phyloP scores from a whole-genome alignment of 2,888 invertebrate genomes.

The Cephonodes hylas region DNA sequence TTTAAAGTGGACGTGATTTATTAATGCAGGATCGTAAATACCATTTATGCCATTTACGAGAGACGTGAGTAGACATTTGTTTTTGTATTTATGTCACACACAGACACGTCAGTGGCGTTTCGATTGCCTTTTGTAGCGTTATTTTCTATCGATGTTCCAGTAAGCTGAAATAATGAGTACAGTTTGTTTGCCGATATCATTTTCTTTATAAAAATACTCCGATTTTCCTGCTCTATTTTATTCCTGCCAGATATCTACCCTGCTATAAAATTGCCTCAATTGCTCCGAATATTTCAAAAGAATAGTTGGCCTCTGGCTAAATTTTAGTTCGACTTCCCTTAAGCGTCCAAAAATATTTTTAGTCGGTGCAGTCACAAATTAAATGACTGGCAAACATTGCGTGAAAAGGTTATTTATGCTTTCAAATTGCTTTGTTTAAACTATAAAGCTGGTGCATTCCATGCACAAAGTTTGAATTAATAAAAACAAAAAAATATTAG shows the following conservation, averaged over 20 bases:
- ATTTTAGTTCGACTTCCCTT: slow-evolving; percentile 7
- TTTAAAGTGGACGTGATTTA: slow-evolving; percentile 71
- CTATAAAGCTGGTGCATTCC: neutral
- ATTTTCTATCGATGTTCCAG: slow-evolving; percentile 5
- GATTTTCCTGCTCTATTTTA: slow-evolving; percentile 10
- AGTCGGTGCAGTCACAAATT: neutral
- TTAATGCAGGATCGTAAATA: slow-evolving; percentile 61
- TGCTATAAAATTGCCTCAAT: slow-evolving; percentile 12
- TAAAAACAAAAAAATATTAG: too few species aligned
- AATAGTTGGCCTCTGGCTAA: slow-evolving; percentile 10
- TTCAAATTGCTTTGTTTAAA: neutral
- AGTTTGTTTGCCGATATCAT: slow-evolving; percentile 4
- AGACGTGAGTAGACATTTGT: slow-evolving; percentile 52
- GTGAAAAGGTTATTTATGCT: neutral
- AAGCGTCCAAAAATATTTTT: slow-evolving; percentile 8
- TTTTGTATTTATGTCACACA: slow-evolving; percentile 42
- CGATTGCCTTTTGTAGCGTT: slow-evolving; percentile 27
- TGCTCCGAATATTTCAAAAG: slow-evolving; percentile 12
- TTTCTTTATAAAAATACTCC: slow-evolving; percentile 1
- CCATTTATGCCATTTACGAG: slow-evolving; percentile 60
- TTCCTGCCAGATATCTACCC: slow-evolving; percentile 8
- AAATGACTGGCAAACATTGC: neutral
- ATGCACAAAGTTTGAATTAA: neutral
- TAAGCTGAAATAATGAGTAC: slow-evolving; percentile 8
- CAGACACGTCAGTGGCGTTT: slow-evolving; percentile 42